Evolutionary conservation across 2,888 invertebrate species (phyloP).

Genomic region (Cataglyphis albicans): DNA sequence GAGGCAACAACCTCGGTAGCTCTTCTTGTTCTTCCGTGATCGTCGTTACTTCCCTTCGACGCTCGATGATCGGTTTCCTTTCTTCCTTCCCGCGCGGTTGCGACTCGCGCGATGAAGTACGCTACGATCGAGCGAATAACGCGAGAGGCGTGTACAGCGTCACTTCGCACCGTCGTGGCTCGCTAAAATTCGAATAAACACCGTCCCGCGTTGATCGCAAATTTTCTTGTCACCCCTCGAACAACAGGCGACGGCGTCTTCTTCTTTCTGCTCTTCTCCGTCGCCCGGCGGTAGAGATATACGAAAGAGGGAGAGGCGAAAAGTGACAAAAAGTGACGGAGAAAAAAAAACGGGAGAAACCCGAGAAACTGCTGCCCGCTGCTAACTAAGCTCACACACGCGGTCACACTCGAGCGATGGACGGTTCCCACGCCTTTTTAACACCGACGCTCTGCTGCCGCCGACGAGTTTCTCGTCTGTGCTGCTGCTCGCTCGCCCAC

Average conservation of each 20-base stretch:
- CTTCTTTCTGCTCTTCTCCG: constrained; percentile 54
- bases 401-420: constrained; percentile 78
- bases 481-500: constrained; percentile 60
- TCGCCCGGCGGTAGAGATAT: constrained; percentile 5
- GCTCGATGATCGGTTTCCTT: neutral
- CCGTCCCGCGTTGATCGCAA: constrained; percentile 47
- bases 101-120: constrained; percentile 23
- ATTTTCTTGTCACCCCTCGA: constrained; percentile 64
- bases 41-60: constrained; percentile 34
- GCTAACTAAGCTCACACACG: constrained; percentile 65
- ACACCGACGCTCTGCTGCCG: constrained; percentile 53
- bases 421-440: constrained; percentile 76
- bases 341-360: constrained; percentile 6
- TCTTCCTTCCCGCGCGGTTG: constrained; percentile 22
- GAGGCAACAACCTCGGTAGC: constrained; percentile 38
- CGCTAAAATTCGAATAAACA: constrained; percentile 59
- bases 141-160: neutral
- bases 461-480: constrained; percentile 37
- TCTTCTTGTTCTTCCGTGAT: constrained; percentile 30
- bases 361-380: constrained; percentile 14
- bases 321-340: constrained; percentile 26
- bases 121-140: neutral
- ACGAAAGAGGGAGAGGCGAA: constrained; percentile 34
- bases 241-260: constrained; percentile 17
- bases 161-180: constrained; percentile 51